Conservation (phyloP, 2,113 vertebrate genomes). For the Bos javanicus region DNA sequence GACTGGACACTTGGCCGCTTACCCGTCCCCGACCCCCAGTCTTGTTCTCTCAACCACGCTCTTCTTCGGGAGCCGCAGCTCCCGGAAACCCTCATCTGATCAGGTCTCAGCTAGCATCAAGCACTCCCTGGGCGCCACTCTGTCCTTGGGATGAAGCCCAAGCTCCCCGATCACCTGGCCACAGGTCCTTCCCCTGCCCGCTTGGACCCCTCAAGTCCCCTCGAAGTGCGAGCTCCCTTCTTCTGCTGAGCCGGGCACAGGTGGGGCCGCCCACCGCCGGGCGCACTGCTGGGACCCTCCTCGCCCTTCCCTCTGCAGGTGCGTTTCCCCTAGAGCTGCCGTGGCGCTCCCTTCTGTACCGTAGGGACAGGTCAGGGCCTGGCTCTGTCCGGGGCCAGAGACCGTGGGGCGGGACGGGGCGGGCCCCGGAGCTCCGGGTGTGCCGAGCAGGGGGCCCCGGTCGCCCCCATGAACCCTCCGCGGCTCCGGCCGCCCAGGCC, state of each 20-base stretch:
- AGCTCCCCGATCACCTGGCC: background rate
- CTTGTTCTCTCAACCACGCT: background rate
- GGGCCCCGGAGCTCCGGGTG: background rate
- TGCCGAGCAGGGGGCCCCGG: background rate
- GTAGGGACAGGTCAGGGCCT: background rate
- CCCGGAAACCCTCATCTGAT: background rate
- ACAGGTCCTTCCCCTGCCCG: background rate
- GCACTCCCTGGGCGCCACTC: background rate
- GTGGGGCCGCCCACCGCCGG: background rate
- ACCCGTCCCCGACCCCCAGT: accelerated
- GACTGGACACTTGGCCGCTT: background rate
- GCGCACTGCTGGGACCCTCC: background rate
- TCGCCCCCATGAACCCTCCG: background rate
- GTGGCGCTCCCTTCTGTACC: background rate
- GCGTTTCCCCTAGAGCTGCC: background rate
- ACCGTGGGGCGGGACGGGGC: background rate
- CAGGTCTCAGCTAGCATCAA: background rate
- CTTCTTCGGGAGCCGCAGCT: background rate
- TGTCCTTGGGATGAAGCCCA: background rate
- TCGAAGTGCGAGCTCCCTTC: accelerated
- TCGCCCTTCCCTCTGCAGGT: background rate
- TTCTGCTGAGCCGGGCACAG: accelerated
- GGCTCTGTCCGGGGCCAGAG: background rate
- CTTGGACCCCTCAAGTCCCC: accelerated
- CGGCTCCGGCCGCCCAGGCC: background rate